phyloP scores from a whole-genome alignment of 2,888 invertebrate species.

The Toxonevra muliebris region DNA sequence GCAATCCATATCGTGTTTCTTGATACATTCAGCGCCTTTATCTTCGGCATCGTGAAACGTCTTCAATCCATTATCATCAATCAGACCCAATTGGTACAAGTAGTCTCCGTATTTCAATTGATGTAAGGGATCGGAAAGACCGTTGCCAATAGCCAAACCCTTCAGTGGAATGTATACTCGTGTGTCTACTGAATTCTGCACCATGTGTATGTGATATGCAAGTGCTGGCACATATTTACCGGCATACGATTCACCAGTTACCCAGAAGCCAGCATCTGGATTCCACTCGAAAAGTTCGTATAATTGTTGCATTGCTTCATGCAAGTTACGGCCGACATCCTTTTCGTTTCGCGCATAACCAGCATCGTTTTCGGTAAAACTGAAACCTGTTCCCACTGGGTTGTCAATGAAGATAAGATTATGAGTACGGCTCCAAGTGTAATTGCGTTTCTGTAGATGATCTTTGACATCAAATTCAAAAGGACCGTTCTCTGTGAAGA shows the following conservation, averaged over 20 bases:
- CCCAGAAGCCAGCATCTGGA: conserved; percentile 79
- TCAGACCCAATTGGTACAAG: conserved; percentile 77
- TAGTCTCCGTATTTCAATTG: conserved; percentile 82
- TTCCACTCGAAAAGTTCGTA: conserved; percentile 84
- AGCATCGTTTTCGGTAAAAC: conserved; percentile 79
- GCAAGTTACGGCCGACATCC: conserved; percentile 82
- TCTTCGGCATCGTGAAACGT: conserved; percentile 71
- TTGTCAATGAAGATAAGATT: conserved; percentile 90
- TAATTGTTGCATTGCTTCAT: conserved; percentile 81
- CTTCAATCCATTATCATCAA: conserved; percentile 69
- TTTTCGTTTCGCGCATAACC: conserved; percentile 84
- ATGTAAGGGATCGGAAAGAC: conserved; percentile 80
- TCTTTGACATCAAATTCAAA: conserved; percentile 67
- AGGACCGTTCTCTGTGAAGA: conserved; percentile 88
- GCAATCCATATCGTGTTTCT: conserved; percentile 71
- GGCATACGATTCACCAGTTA: conserved; percentile 90
- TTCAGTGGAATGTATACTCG: conserved; percentile 60
- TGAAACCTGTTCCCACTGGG: conserved; percentile 92
- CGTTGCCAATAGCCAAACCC: conserved; percentile 77
- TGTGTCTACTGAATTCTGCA: conserved; percentile 61
- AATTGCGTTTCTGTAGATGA: conserved; percentile 70
- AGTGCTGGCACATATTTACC: conserved; percentile 82
- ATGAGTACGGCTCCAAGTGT: conserved; percentile 82
- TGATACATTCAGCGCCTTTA: conserved; percentile 68
- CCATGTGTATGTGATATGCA: conserved; percentile 70